A percentile compares a stretch with the other conserved stretches of the same genome.
phyloP scores from a whole-genome alignment of 1,140 invertebrate species.

The Drosophila parvula region DNA sequence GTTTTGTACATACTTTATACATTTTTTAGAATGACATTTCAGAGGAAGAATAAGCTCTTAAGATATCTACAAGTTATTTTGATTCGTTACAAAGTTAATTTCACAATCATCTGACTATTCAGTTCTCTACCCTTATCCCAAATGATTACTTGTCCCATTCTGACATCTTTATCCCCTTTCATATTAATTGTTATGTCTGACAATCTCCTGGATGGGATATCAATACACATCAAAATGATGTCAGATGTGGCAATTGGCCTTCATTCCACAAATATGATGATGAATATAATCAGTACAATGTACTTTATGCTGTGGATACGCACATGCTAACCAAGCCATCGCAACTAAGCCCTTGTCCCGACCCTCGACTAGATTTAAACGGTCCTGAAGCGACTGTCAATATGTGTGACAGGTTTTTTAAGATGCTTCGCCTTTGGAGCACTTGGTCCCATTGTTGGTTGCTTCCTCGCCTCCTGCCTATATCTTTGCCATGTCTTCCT shows the following conservation, averaged over 20 bases:
- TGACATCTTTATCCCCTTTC: constrained; percentile 7
- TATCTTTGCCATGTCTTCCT: constrained; percentile 29
- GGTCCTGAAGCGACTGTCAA: constrained; percentile 54
- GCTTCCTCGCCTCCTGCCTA: constrained; percentile 39
- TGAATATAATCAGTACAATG: constrained; percentile 36
- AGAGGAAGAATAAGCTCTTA: too few relatives aligned
- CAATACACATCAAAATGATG: constrained; percentile 43
- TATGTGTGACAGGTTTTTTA: constrained; percentile 62
- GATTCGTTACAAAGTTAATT: background rate
- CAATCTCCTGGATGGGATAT: constrained; percentile 10
- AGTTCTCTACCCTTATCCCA: background rate
- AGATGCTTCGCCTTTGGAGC: constrained; percentile 51
- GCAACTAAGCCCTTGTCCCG: constrained; percentile 10
- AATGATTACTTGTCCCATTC: constrained; percentile 2
- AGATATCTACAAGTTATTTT: background rate
- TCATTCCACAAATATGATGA: constrained; percentile 12
- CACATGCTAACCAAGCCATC: constrained; percentile 30
- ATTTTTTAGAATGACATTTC: background rate
- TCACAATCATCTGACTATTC: background rate
- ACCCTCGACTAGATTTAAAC: constrained; percentile 55
- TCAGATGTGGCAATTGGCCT: constrained; percentile 39
- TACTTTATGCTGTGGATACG: constrained; percentile 39
- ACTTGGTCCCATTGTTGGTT: constrained; percentile 68
- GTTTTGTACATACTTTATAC: background rate
- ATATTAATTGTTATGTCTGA: constrained; percentile 31